Evolutionary conservation across 2,888 invertebrate species (phyloP).

Genomic region (Megalurothrips usitatus): DNA sequence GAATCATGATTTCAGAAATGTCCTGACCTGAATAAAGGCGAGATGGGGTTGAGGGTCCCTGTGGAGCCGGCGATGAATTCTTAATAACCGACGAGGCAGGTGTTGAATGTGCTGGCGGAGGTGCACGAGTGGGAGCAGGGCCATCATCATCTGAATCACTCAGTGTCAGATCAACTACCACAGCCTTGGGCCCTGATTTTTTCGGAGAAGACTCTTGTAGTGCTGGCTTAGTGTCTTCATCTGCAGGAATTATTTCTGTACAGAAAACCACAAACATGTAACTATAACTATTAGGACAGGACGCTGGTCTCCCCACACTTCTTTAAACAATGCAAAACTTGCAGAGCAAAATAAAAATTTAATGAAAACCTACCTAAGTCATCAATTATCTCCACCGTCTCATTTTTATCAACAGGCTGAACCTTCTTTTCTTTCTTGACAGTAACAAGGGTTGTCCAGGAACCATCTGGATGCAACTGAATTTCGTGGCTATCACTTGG

Average conservation of each 20-base stretch:
- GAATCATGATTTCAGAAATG: not conserved
- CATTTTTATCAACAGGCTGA: conserved; percentile 27
- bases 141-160: conserved; percentile 65
- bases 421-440: conserved; percentile 27
- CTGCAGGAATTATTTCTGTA: conserved; percentile 31
- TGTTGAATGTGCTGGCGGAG: conserved; percentile 42
- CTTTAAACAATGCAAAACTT: not conserved
- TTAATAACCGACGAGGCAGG: not conserved
- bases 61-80: not conserved
- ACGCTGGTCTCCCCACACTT: too few species aligned
- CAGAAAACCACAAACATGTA: not conserved
- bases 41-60: not conserved
- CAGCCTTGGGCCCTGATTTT: conserved; percentile 47
- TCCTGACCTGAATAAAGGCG: conserved; percentile 4
- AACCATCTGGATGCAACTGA: conserved; percentile 77
- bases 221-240: conserved; percentile 39
- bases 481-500: conserved; percentile 72
- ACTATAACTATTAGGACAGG: not conserved
- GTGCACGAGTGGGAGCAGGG: conserved; percentile 47
- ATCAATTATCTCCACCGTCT: conserved; percentile 33
- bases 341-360: conserved; percentile 17
- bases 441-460: conserved; percentile 68
- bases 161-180: conserved; percentile 63
- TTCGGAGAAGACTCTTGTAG: conserved; percentile 45
- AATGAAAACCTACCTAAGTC: not conserved